Evolutionary conservation across 2,888 invertebrate species (phyloP).

Genomic region (Agriopis leucophaearia): DNA sequence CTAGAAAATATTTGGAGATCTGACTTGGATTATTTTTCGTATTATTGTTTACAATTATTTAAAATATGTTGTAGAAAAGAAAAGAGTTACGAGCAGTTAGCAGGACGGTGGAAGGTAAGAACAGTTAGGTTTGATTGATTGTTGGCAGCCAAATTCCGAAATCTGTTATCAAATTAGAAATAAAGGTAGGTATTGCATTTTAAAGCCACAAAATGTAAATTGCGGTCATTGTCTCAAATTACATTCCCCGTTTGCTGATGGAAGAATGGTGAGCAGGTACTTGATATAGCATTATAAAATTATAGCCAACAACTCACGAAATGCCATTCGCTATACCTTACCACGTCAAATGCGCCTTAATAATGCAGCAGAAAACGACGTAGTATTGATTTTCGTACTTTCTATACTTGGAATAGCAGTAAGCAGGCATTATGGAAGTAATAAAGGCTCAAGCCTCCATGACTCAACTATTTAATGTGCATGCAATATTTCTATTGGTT

Average conservation of each 20-base stretch:
- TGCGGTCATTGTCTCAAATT: slow-evolving; percentile 66
- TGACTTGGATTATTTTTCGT: slow-evolving; percentile 1
- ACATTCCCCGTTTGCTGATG: slow-evolving; percentile 52
- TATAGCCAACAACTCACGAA: slow-evolving; percentile 43
- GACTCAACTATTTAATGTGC: slow-evolving; percentile 12
- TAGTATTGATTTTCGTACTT: slow-evolving; percentile 50
- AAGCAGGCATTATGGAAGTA: slow-evolving; percentile 19
- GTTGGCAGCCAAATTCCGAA: too few relatives aligned
- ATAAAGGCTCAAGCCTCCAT: slow-evolving; percentile 13
- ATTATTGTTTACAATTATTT: neutral
- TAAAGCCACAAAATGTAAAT: slow-evolving; percentile 33
- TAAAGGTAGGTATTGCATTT: neutral
- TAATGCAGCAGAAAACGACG: slow-evolving; percentile 41
- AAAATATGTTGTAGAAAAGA: neutral
- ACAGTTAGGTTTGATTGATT: too few relatives aligned
- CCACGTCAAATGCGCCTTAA: slow-evolving; percentile 28
- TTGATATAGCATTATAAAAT: slow-evolving; percentile 49
- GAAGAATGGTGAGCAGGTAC: slow-evolving; percentile 42
- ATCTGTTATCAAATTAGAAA: neutral
- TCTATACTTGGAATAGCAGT: slow-evolving; percentile 43
- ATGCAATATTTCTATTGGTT: slow-evolving; percentile 16
- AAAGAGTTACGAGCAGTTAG: neutral
- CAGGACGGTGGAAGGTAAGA: neutral
- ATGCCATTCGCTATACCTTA: slow-evolving; percentile 30
- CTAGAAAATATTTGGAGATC: slow-evolving; percentile 20